phyloP scores from a whole-genome alignment of 2,888 invertebrate genomes.

The Amiota communis region DNA sequence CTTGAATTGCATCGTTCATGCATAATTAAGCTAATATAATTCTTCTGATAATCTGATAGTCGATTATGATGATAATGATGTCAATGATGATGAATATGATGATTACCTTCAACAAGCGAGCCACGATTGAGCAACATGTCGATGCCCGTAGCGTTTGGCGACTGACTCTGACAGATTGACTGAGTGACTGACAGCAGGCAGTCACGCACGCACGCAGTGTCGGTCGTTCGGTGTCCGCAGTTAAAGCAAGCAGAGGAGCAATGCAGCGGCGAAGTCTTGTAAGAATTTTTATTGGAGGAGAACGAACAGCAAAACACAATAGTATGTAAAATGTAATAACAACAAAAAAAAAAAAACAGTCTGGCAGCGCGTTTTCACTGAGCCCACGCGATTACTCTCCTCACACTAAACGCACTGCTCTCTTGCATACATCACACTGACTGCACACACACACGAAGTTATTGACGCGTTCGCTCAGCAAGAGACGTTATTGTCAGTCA shows the following conservation, averaged over 20 bases:
- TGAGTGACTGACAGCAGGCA: too few relatives aligned
- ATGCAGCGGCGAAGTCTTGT: too few relatives aligned
- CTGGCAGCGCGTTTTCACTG: neutral
- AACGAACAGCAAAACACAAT: conserved; percentile 50
- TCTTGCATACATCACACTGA: neutral
- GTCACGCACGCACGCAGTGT: too few relatives aligned
- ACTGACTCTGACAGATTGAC: too few relatives aligned
- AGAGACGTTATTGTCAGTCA: neutral
- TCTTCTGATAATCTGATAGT: too few relatives aligned
- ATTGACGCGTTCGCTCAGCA: neutral
- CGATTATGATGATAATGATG: neutral
- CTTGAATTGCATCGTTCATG: neutral
- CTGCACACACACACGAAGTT: neutral
- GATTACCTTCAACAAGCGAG: conserved; percentile 57
- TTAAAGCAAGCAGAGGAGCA: conserved; percentile 31
- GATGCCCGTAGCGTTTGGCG: conserved; percentile 32
- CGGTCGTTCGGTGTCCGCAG: conserved; percentile 38
- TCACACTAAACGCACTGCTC: too few relatives aligned
- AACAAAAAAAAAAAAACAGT: neutral
- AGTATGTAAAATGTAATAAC: conserved; percentile 46
- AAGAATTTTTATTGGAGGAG: conserved; percentile 31
- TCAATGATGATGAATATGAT: neutral
- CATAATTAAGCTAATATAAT: neutral
- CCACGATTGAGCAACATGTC: conserved; percentile 61
- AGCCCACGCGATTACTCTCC: too few relatives aligned